Base-by-base conservation (phyloP, 1,140 invertebrate species). In the Ips typographus region DNA sequence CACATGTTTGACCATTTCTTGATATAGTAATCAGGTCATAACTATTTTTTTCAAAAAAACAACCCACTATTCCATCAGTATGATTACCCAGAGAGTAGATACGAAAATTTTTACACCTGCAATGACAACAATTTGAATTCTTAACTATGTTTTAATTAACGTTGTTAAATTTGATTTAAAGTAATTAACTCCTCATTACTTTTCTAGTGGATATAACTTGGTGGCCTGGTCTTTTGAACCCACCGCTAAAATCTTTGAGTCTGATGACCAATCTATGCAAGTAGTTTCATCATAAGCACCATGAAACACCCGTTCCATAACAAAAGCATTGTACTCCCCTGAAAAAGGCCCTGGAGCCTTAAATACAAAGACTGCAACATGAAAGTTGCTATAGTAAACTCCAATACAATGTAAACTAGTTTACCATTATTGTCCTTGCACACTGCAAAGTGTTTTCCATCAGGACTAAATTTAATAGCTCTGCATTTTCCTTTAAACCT, bases 371-470 rank as follows among this genome's bases (percentile, higher is more conserved):
- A 97, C 93, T 87, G 83, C 68, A 84, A 78, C 75, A 49, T 49
- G 1, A 49, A 8, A 8, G 7, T 49, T 8, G 7, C 6, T 49
- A 49, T 22, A 8, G 22, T 22, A 8, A 49, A 3, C 7, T 49
- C 1, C 7, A 49, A 49, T 1, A 49, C 44, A 49, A 49, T 8
- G 8, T 40, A 43, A 66, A 72, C 55, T 67, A 1, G 71, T 64
- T 80, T 84, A 91, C 90, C 89, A 81, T 87, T 90, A 79, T 91
- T 91, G 77, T 91, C 89, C 81, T 92, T 92, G 41, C 93, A 93
- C 37, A 94, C 89, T 22, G 95, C 95, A 87, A 98, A 93, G 77
- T 92, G 89, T 83, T 89, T 92, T 51, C 95, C 95, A 88, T 98
- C 90, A 0, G 96, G 96, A 80, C 95, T 98, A 82, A 98, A 99